Evolutionary conservation across 2,797 vertebrate genomes (phyloP).

Genomic region (Melanotaenia boesemani): DNA sequence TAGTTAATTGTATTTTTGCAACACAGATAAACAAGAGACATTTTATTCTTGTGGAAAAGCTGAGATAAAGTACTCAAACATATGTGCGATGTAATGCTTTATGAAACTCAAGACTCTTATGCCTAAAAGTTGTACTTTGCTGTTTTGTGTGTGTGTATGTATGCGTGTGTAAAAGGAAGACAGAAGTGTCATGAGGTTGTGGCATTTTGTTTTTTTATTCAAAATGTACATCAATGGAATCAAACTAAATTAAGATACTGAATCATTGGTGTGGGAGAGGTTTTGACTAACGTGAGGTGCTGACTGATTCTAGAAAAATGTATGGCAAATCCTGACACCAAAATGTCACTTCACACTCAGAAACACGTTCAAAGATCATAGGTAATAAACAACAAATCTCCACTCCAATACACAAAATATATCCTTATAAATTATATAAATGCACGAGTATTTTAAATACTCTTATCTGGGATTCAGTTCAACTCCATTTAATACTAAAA

Average conservation of each 20-base stretch:
- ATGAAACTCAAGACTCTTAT: too few species aligned
- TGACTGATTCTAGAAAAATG: slow-evolving; percentile 81
- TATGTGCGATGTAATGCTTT: too few species aligned
- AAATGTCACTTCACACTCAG: slow-evolving; percentile 81
- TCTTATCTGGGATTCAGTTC: slow-evolving; percentile 74
- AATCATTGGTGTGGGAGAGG: slow-evolving; percentile 67
- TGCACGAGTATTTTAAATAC: slow-evolving; percentile 77
- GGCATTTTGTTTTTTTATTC: slow-evolving; percentile 84
- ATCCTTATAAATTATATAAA: slow-evolving; percentile 88
- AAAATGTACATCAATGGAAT: slow-evolving; percentile 87
- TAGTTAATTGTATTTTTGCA: too few species aligned
- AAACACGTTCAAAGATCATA: slow-evolving; percentile 80
- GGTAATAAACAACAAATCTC: slow-evolving; percentile 83
- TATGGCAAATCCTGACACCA: slow-evolving; percentile 76
- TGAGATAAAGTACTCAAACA: too few species aligned
- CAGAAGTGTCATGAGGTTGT: slow-evolving; percentile 31
- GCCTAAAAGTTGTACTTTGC: too few species aligned
- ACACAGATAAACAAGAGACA: too few species aligned
- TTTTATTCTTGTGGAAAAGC: too few species aligned
- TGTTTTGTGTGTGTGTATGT: too few species aligned
- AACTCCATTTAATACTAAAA: slow-evolving; percentile 72
- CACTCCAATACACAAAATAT: slow-evolving; percentile 89
- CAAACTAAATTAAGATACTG: slow-evolving; percentile 79
- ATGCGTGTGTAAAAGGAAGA: slow-evolving; percentile 21
- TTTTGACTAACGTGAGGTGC: slow-evolving; percentile 72